A percentile compares a stretch with the other conserved stretches of the same genome.
Evolutionary conservation across 2,113 vertebrate species (phyloP).

Genomic region (Alosa alosa): DNA sequence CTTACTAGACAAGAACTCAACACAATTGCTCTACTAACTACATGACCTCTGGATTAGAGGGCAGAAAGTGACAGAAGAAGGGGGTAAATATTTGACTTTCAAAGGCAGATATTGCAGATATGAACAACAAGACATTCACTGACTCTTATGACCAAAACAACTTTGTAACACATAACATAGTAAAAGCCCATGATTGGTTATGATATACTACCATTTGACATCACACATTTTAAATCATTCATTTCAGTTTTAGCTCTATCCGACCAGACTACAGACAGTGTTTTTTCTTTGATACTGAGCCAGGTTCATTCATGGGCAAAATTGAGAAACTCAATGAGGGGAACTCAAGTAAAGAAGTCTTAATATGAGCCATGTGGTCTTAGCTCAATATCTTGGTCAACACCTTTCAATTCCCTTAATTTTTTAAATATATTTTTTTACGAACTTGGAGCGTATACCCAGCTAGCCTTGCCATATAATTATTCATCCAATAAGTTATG

Average conservation of each 20-base stretch:
- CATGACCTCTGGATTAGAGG: constrained; percentile 15
- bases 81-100: neutral
- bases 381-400: neutral
- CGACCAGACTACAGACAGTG: neutral
- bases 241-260: neutral
- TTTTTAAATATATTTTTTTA: neutral
- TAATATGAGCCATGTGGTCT: neutral
- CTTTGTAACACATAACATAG: neutral
- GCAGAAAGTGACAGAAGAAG: constrained; percentile 30
- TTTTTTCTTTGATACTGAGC: neutral
- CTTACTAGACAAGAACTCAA: constrained; percentile 25
- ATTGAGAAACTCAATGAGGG: neutral
- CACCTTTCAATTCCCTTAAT: neutral
- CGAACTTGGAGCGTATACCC: neutral
- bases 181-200: neutral
- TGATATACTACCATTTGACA: neutral
- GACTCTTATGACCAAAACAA: neutral
- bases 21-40: constrained; percentile 25
- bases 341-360: neutral
- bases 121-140: neutral
- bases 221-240: neutral
- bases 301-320: neutral
- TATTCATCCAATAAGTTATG: neutral
- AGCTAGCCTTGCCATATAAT: neutral
- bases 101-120: neutral